Conservation (phyloP, 2,797 vertebrate genomes). For the Ptychadena robeensis region DNA sequence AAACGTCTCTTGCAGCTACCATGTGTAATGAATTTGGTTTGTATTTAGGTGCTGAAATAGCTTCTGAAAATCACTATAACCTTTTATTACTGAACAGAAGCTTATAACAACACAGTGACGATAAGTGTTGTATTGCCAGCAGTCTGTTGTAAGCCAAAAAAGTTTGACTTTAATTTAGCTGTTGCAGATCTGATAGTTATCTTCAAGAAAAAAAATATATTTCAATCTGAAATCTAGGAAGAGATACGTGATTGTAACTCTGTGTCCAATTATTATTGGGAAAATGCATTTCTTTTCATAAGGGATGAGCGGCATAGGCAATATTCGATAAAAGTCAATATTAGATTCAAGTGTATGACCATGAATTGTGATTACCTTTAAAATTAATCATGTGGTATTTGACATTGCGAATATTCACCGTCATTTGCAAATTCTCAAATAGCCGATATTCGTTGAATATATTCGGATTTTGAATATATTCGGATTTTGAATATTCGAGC, state of each 20-base stretch:
- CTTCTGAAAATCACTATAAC: not conserved
- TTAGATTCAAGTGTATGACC: too few species aligned
- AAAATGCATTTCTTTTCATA: too few species aligned
- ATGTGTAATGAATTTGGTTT: not conserved
- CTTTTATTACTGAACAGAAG: not conserved
- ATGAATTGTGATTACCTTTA: too few species aligned
- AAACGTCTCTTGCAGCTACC: not conserved
- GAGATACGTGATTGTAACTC: not conserved
- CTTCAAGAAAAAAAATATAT: not conserved
- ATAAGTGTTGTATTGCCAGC: not conserved
- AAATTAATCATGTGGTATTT: too few species aligned
- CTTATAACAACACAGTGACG: not conserved
- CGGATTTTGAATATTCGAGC: too few species aligned
- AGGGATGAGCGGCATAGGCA: too few species aligned
- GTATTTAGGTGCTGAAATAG: constrained; percentile 1
- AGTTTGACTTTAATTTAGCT: not conserved
- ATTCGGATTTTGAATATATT: too few species aligned
- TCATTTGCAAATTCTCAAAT: too few species aligned
- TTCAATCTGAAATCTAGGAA: not conserved
- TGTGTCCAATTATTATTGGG: not conserved
- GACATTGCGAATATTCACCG: too few species aligned
- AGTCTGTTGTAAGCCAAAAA: not conserved
- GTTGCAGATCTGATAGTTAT: not conserved
- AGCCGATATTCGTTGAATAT: too few species aligned
- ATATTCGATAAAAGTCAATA: too few species aligned